Evolutionary conservation across 2,888 invertebrate species (phyloP).

Genomic region (Hipparchia semele): DNA sequence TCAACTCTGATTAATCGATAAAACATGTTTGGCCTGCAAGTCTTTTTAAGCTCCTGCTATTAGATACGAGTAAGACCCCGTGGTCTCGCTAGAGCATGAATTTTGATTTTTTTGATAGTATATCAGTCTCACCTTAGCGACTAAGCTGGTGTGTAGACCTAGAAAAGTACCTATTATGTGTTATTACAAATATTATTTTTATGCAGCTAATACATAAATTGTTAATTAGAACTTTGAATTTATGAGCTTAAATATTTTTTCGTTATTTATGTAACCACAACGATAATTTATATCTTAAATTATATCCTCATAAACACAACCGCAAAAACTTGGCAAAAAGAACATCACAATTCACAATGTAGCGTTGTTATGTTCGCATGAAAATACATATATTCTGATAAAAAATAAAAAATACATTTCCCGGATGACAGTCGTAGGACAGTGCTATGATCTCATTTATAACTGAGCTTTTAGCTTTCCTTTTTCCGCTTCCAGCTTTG

Average conservation of each 20-base stretch:
- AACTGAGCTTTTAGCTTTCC: conserved; percentile 24
- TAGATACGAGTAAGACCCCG: not conserved
- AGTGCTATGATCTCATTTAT: conserved; percentile 24
- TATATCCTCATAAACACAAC: not conserved
- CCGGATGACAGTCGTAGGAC: conserved; percentile 23
- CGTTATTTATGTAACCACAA: not conserved
- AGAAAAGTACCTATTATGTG: not conserved
- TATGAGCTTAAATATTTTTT: not conserved
- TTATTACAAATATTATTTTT: not conserved
- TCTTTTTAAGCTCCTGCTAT: not conserved
- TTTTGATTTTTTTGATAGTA: no score
- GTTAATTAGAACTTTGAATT: not conserved
- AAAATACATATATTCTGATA: conserved; percentile 21
- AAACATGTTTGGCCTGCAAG: conserved; percentile 5
- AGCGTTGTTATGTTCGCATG: not conserved
- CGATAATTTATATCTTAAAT: not conserved
- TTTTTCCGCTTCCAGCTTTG: conserved; percentile 27
- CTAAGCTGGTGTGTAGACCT: not conserved
- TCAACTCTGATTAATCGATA: conserved; percentile 10
- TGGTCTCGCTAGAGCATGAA: not conserved
- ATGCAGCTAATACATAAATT: not conserved
- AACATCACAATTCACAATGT: not conserved
- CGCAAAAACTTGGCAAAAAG: not conserved
- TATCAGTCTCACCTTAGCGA: not conserved
- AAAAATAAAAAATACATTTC: conserved; percentile 19